A percentile compares a stretch with the other conserved stretches of the same genome.
phyloP scores from a whole-genome alignment of 1,140 invertebrate species.

The Zaprionus vittiger region DNA sequence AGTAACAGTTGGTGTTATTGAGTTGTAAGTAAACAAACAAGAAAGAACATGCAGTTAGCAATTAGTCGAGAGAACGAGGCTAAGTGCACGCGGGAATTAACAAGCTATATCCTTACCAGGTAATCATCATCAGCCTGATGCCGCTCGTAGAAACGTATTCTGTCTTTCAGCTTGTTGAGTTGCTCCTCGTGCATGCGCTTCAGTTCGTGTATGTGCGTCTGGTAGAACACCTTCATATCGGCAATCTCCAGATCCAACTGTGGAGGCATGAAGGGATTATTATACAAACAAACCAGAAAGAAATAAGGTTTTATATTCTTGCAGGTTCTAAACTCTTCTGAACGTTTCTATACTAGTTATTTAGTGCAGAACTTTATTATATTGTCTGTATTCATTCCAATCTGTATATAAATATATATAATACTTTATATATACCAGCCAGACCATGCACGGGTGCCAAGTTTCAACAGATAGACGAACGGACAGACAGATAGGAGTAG shows the following conservation, averaged over 20 bases:
- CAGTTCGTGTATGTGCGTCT: constrained; percentile 73
- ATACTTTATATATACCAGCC: too few species aligned
- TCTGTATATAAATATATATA: too few species aligned
- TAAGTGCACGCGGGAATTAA: background rate
- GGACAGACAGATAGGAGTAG: too few species aligned
- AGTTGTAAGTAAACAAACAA: constrained; percentile 52
- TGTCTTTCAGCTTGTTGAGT: constrained; percentile 64
- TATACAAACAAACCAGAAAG: background rate
- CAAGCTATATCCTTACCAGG: constrained; percentile 52
- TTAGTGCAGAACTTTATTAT: too few species aligned
- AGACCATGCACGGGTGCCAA: too few species aligned
- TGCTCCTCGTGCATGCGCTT: constrained; percentile 65
- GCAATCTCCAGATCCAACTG: constrained; percentile 56
- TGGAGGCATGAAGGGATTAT: background rate
- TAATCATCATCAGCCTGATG: constrained; percentile 78
- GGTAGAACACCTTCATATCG: constrained; percentile 75
- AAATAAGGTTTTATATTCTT: too few species aligned
- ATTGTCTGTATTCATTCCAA: too few species aligned
- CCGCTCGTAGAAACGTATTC: constrained; percentile 70
- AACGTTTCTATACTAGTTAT: too few species aligned
- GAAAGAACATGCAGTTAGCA: constrained; percentile 71
- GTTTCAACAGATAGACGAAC: too few species aligned
- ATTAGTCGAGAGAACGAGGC: constrained; percentile 48
- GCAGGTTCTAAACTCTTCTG: too few species aligned
- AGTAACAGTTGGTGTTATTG: constrained; percentile 55